Base-by-base conservation (phyloP, 2,888 invertebrate species). In the Phyto melanocephala region DNA sequence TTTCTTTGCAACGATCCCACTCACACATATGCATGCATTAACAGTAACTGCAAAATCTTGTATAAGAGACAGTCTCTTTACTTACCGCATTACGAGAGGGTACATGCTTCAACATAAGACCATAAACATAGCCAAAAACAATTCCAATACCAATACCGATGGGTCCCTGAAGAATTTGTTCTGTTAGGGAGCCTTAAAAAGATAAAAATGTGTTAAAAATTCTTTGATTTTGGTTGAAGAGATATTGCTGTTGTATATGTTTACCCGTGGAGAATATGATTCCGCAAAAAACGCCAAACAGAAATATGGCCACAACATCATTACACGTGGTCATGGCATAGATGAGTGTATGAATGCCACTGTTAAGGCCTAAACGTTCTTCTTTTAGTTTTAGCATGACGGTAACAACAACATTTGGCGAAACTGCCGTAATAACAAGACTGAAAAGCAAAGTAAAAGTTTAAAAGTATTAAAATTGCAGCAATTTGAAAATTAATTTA, bases 401-500 rank as follows among this genome's bases (percentile, higher is more conserved):
- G 0, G 95, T 95, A 20, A 95, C 95, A 54, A 95, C 94, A 40
- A 95, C 95, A 80, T 95, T 95, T 1, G 95, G 95, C 0, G 95
- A 95, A 1, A 95, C 94, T 4, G 95, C 95, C 17, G 94, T 94
- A 85, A 94, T 89, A 4, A 94, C 92, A 86, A 94, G 92, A 40
- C 94, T 94, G 76, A 15, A 84, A 84, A n/a, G 8, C 24, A 5
- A n/a, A 11, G 6, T 28, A 5, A 28, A 5, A 28, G 6, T 28
- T 28, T 6, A 28, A 28, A 28, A 28, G 3, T 28, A 28, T 5
- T 28, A 28, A 28, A 5, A 28, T 5, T 28, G 28, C 6, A 6
- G 6, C 28, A 28, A 28, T n/a, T n/a, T n/a, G 6, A 28, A 28
- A 28, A 28, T 5, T 28, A 28, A n/a, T n/a, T n/a, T n/a, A n/a